Percentiles rank a stretch among this genome's conserved stretches.
phyloP scores from a whole-genome alignment of 64 coral and sea anemone species.

The Montipora efflorescens region DNA sequence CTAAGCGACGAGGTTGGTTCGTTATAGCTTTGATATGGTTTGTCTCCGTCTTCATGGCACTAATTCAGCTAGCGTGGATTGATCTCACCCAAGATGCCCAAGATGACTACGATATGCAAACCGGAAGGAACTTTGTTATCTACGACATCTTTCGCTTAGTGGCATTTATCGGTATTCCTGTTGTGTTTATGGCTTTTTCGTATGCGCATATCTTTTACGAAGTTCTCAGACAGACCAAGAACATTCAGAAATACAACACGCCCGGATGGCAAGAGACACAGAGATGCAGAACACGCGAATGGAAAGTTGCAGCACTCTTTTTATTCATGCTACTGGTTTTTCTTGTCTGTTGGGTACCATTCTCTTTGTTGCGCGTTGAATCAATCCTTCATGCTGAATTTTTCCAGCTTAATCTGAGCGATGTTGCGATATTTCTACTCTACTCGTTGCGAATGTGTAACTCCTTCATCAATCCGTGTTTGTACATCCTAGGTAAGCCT shows the following conservation, averaged over 20 bases:
- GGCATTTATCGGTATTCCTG: slow-evolving; percentile 57
- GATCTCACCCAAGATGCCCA: neutral
- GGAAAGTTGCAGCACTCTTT: slow-evolving; percentile 71
- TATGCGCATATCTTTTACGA: slow-evolving; percentile 74
- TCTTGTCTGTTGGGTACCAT: slow-evolving; percentile 70
- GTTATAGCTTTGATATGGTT: slow-evolving; percentile 57
- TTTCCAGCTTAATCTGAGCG: slow-evolving; percentile 40
- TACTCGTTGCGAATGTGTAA: slow-evolving; percentile 54
- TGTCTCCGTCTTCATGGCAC: slow-evolving; percentile 8
- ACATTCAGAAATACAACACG: slow-evolving; percentile 71
- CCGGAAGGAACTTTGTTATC: slow-evolving; percentile 12
- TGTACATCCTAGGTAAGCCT: slow-evolving; percentile 85
- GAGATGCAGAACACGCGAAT: slow-evolving; percentile 54
- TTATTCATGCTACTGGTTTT: slow-evolving; percentile 66
- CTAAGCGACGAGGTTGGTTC: slow-evolving; percentile 34
- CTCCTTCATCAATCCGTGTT: slow-evolving; percentile 77
- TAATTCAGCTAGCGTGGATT: slow-evolving; percentile 70
- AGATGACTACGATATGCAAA: slow-evolving; percentile 10
- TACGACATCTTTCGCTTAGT: slow-evolving; percentile 58
- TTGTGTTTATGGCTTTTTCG: slow-evolving; percentile 76
- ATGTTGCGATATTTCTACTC: slow-evolving; percentile 24
- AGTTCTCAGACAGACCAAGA: slow-evolving; percentile 67
- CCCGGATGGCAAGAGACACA: slow-evolving; percentile 49
- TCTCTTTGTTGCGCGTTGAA: slow-evolving; percentile 59
- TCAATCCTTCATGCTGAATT: slow-evolving; percentile 38